Evolutionary conservation across 2,797 vertebrate species (phyloP).

Genomic region (Bovichtus diacanthus): DNA sequence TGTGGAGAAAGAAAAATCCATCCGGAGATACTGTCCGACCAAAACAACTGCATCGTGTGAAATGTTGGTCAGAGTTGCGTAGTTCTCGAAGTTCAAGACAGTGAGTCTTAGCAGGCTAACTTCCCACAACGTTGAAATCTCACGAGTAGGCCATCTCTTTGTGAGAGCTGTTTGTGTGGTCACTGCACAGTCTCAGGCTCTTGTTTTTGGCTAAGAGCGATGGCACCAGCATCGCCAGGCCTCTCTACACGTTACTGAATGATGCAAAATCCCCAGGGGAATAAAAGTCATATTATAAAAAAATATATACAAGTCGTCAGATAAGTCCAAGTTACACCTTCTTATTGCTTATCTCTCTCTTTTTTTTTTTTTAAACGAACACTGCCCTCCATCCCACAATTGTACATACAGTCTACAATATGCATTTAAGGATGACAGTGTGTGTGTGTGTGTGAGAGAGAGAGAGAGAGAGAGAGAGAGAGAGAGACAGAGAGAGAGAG

Average conservation of each 20-base stretch:
- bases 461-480: too few species aligned
- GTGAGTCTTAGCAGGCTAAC: neutral
- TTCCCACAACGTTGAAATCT: neutral
- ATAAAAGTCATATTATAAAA: neutral
- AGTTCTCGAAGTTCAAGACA: neutral
- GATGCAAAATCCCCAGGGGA: conserved; percentile 31
- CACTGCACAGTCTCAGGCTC: neutral
- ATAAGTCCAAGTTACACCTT: neutral
- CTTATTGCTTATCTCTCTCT: neutral
- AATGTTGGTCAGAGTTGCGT: neutral
- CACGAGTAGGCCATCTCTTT: too few species aligned
- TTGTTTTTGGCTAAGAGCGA: conserved; percentile 2
- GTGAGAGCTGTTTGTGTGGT: neutral
- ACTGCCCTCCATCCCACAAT: neutral
- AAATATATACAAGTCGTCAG: neutral
- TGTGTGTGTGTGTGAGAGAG: conserved; percentile 8
- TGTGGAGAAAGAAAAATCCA: neutral
- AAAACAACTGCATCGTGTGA: conserved; percentile 16
- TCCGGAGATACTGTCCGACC: neutral
- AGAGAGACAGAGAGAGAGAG: too few species aligned
- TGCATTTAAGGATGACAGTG: neutral
- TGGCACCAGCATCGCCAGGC: conserved; percentile 10
- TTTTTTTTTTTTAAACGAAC: neutral
- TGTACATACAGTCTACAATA: neutral
- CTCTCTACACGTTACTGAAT: conserved; percentile 11